These are phyloP conservation scores for Oxyscelio sp. DNA, from an alignment of 2,888 invertebrate genomes.

Conservation along the genomic window DNA sequence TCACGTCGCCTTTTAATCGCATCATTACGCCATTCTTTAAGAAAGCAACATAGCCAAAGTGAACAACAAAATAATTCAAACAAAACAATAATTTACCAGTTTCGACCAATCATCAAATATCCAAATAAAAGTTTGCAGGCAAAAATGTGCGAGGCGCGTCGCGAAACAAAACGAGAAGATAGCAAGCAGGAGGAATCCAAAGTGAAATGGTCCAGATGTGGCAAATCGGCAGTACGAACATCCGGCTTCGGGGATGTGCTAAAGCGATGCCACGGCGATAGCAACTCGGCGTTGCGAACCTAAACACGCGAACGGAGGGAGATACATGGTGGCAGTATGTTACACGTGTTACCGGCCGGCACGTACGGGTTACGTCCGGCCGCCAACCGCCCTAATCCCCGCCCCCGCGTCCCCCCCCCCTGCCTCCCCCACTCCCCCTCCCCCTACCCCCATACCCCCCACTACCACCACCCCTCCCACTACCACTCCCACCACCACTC, in stretches of 20 bases:
- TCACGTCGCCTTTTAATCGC: too few relatives aligned
- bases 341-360: constrained; percentile 88
- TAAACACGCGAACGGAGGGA: constrained; percentile 85
- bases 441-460: too few relatives aligned
- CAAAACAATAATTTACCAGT: too few relatives aligned
- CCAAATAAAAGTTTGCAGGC: not conserved
- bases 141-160: constrained; percentile 30
- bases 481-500: too few relatives aligned
- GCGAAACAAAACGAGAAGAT: constrained; percentile 50
- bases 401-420: too few relatives aligned
- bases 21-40: too few relatives aligned
- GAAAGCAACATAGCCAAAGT: too few relatives aligned
- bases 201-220: constrained; percentile 77
- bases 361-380: constrained; percentile 88
- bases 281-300: constrained; percentile 81
- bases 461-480: too few relatives aligned
- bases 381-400: too few relatives aligned
- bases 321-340: constrained; percentile 88
- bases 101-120: too few relatives aligned
- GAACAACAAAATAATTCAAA: too few relatives aligned
- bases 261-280: constrained; percentile 79
- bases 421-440: too few relatives aligned
- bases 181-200: constrained; percentile 50
- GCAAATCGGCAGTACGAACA: constrained; percentile 76
- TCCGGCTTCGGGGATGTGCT: constrained; percentile 78